Evolutionary conservation across 2,888 invertebrate genomes (phyloP), one percentile per base, ranked within the genome.

Genomic region (Pemphredon lugubris): DNA sequence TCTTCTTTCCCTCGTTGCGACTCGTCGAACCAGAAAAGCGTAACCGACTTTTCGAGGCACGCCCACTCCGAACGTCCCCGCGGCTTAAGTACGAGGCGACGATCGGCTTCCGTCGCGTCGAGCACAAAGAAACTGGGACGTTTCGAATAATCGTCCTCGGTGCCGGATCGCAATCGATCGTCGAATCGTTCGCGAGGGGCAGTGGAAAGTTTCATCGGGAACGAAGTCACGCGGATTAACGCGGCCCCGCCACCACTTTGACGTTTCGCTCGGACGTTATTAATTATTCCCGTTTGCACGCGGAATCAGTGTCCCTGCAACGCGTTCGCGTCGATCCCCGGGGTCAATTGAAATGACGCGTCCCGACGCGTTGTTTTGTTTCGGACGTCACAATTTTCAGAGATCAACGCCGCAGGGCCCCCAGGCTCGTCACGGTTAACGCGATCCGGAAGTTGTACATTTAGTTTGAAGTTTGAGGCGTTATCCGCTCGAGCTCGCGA

Each of bases 271-370:
- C 40, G 32, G 47, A 40, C 54, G 48, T 50, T 69, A 69, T 66
- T 65, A 69, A 69, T 69, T 69, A 69, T 59, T 58, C 30, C 54
- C 26, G 53, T 59, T 40, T 53, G 58, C 47, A 40, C 47, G 40
- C 51, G 9, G 59, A 44, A 69, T 58, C 44, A 47, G 42, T 26
- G 59, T 11, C 45, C 16, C 14, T 20, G 23, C 54, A 64, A 64
- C 53, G 37, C 34, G 51, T 37, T 53, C 40, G 44, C 21, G 21
- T 9, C 13, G 30, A 40, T 21, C 16, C 14, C 45, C n/a, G n/a
- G 14, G 51, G 57, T 18, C 14, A 45, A 40, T 44, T 14, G 20
- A 16, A 26, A 26, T n/a, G 23, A 30, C 16, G 18, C 44, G 37
- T 14, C 30, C 4, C 30, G n/a, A n/a, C n/a, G n/a, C n/a, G n/a